Conservation (phyloP, 2,113 vertebrate species). For the Anthoscopus minutus region DNA sequence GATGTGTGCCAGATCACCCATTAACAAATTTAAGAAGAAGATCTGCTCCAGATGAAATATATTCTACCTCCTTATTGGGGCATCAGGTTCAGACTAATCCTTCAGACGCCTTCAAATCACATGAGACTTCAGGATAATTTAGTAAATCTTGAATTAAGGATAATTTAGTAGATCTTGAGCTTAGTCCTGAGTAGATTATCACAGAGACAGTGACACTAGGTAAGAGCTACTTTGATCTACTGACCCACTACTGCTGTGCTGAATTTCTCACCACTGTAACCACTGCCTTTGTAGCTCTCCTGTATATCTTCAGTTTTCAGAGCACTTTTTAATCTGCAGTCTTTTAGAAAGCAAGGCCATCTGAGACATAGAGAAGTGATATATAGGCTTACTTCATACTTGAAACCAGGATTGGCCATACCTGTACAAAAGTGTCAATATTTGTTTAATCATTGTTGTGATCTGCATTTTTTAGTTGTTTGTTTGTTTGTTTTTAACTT, state of each 20-base stretch:
- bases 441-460: background rate
- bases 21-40: background rate
- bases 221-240: background rate
- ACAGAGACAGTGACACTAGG: background rate
- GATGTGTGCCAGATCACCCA: background rate
- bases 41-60: background rate
- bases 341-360: background rate
- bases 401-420: background rate
- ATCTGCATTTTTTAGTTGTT: background rate
- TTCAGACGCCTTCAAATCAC: background rate
- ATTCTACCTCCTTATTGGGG: background rate
- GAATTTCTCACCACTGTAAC: background rate
- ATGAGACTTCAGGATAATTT: background rate
- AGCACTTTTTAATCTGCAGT: background rate
- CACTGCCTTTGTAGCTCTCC: background rate
- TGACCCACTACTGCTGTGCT: background rate
- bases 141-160: background rate
- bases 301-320: background rate
- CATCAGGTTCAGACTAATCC: background rate
- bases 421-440: background rate
- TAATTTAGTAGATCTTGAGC: background rate
- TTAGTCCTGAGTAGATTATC: background rate
- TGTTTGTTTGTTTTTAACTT: background rate
- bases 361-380: background rate
- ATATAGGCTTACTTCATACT: background rate